Base-by-base conservation (phyloP, 2,113 vertebrate species). In the Sterna hirundo region DNA sequence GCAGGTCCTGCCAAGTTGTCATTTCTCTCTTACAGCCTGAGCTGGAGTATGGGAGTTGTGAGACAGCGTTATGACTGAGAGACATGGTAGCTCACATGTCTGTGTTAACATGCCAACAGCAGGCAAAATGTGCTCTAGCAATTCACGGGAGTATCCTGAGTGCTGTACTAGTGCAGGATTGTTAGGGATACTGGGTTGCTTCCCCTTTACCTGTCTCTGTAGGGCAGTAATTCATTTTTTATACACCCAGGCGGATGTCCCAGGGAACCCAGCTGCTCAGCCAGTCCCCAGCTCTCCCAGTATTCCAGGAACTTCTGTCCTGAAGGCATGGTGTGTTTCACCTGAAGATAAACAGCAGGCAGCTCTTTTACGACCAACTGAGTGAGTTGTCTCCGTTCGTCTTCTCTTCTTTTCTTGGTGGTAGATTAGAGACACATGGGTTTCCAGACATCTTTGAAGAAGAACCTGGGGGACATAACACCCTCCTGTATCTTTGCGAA, bases 281-380 rank as follows among this genome's bases (percentile, higher is more conserved):
- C 98, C 98, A 1, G 98, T 99, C 19, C 99, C 99, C 46, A 99
- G 98, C 87, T 99, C 99, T 75, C 99, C 99, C 93, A 99, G 98
- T 85, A 96, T 99, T 6, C 99, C 99, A 4, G 99, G 99, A 66
- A 98, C 97, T 60, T 97, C 98, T 38, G 96, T 97, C 10, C 38
- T 98, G 82, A 99, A 99, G 97, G 98, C 99, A 5, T 99, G 99
- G 99, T 98, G 97, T 69, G 78, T 98, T 4, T 98, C 98, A 58
- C 92, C 98, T 64, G 98, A 98, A 29, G 99, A 99, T 23, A 99
- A 99, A 72, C 99, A 99, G 95, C 99, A 98, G 93, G 97, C 98
- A 82, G 97, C 98, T 76, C 98, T 98, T 76, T 93, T 47, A 79
- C 98, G 99, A 86, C 99, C 99, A 38, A 98, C 99, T 2, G 98